Conservation (phyloP, 2,113 vertebrate genomes). For the Struthio camelus region DNA sequence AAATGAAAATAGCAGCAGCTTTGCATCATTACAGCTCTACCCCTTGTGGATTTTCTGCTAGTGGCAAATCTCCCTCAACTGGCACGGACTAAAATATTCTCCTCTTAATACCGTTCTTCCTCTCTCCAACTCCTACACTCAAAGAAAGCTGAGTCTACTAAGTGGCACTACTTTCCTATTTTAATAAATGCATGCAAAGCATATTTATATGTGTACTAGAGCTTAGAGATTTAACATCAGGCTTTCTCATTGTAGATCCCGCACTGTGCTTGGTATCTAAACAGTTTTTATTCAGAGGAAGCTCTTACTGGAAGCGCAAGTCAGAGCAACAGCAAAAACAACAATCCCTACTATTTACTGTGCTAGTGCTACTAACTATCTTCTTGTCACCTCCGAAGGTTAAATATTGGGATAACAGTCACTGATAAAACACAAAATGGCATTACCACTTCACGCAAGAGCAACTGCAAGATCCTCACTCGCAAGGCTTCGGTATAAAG, state of each 20-base stretch:
- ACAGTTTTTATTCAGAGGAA: not conserved
- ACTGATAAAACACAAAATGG: not conserved
- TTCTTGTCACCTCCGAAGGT: not conserved
- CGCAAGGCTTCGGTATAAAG: not conserved
- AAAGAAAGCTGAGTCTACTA: constrained; percentile 44
- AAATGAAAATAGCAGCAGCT: constrained; percentile 67
- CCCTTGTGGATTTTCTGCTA: constrained; percentile 61
- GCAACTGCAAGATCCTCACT: not conserved
- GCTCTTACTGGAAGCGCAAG: not conserved
- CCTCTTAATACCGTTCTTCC: constrained; percentile 36
- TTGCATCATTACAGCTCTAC: constrained; percentile 63
- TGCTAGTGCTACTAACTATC: not conserved
- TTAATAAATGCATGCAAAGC: not conserved
- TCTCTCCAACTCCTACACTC: constrained; percentile 20
- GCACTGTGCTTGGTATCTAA: not conserved
- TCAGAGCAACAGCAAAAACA: not conserved
- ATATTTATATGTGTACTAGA: not conserved
- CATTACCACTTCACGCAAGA: not conserved
- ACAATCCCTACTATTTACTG: not conserved
- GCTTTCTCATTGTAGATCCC: not conserved
- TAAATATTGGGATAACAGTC: not conserved
- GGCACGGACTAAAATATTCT: constrained; percentile 28
- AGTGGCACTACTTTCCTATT: not conserved
- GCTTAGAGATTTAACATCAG: not conserved
- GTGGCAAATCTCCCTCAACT: constrained; percentile 60